Base-by-base conservation (phyloP, 2,888 invertebrate species). In the Drosophila pseudotakahashii region DNA sequence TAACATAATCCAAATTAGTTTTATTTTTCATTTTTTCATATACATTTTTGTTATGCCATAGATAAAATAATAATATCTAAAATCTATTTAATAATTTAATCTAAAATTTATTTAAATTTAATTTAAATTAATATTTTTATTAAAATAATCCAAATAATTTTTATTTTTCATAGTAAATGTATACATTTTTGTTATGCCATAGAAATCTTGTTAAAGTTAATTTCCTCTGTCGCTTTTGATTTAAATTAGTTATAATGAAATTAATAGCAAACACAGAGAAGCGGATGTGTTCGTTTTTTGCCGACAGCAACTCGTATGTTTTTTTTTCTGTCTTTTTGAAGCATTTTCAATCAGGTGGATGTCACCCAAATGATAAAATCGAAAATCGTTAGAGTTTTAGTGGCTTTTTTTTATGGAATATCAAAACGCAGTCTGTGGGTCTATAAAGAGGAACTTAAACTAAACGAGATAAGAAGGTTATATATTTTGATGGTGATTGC, bases 341-440 rank as follows among this genome's bases (percentile, higher is more conserved):
- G 47, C 32, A 47, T 47, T 47, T 47, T 30, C 30, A 47, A 32
- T 32, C 32, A 47, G 32, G 47, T 16, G 14, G 30, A 47, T 47
- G 47, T 32, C 47, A 32, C 16, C 32, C 47, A 16, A 47, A 32
- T 16, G 47, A 32, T 32, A 32, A 32, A 32, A 16, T 47, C 32
- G 30, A 14, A 7, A 47, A 47, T 30, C 47, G 47, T 32, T 47
- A 32, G 16, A 11, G 16, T 47, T 32, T 30, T 30, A 47, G 30
- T 47, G 47, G 30, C 5, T 9, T 10, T 4, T 26, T 32, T 47
- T 47, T 32, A 32, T 32, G 47, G 47, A 47, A 11, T 32, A 32
- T 32, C 47, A 32, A 47, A 32, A 7, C 14, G 30, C 47, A 47
- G 16, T 47, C 2, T 16, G 41, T n/a, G 9, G 39, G 16, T 44